Conservation (phyloP, 2,888 invertebrate genomes). For the Lasioglossum calceatum region DNA sequence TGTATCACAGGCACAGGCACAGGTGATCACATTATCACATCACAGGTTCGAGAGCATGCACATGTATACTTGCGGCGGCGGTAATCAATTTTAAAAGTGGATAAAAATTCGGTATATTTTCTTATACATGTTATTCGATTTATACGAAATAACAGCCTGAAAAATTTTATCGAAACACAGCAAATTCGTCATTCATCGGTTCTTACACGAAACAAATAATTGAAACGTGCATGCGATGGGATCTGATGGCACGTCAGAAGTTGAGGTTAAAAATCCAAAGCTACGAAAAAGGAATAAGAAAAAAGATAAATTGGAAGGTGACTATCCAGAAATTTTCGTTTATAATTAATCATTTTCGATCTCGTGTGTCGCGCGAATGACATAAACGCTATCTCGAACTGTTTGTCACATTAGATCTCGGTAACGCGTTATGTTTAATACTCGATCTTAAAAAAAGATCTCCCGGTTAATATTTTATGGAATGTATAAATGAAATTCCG, state of each 20-base stretch:
- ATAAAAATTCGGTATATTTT: conserved; percentile 14
- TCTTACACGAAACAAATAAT: not conserved
- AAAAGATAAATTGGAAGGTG: conserved; percentile 45
- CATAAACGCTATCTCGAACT: not conserved
- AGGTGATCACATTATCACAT: too few relatives aligned
- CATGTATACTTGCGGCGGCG: conserved; percentile 18
- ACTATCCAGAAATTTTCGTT: conserved; percentile 15
- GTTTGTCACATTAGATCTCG: not conserved
- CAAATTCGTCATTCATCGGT: not conserved
- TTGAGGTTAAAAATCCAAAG: conserved; percentile 57
- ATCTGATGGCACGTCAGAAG: conserved; percentile 41
- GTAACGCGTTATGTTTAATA: not conserved
- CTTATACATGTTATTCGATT: conserved; percentile 11
- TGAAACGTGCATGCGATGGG: conserved; percentile 44
- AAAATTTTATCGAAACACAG: not conserved
- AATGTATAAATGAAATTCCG: conserved; percentile 10
- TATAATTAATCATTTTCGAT: not conserved
- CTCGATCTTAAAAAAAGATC: not conserved
- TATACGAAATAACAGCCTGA: not conserved
- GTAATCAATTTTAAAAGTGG: conserved; percentile 28
- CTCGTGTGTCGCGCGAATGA: not conserved
- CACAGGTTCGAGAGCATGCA: not conserved
- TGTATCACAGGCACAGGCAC: too few relatives aligned
- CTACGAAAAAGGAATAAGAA: conserved; percentile 50
- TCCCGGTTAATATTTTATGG: conserved; percentile 6